Conservation (phyloP, 2,797 vertebrate species). For the Danio choprae region DNA sequence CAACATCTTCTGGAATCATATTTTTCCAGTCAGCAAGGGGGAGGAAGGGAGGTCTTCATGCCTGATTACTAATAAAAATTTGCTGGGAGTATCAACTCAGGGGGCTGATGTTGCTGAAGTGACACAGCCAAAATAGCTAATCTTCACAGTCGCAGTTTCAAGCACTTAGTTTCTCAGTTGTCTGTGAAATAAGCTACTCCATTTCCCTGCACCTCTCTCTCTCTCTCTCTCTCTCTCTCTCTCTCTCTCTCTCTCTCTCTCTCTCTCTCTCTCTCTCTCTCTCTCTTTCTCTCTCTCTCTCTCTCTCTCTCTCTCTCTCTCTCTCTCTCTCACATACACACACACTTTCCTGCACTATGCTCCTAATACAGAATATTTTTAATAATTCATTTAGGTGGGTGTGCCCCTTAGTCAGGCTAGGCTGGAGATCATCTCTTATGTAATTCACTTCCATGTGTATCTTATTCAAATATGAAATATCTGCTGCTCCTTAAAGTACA, state of each 20-base stretch:
- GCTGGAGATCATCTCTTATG: slow-evolving; percentile 14
- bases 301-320: not conserved
- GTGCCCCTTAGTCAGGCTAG: slow-evolving; percentile 11
- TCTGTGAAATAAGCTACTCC: slow-evolving; percentile 56
- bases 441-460: slow-evolving; percentile 2
- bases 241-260: slow-evolving; percentile 8
- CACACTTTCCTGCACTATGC: slow-evolving; percentile 9
- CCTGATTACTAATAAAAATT: slow-evolving; percentile 51
- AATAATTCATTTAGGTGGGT: slow-evolving; percentile 12
- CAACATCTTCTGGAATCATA: slow-evolving; percentile 24
- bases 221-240: slow-evolving; percentile 23
- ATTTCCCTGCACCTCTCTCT: slow-evolving; percentile 10
- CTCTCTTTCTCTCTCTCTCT: slow-evolving; percentile 32
- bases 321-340: not conserved
- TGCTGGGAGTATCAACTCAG: slow-evolving; percentile 35
- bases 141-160: slow-evolving; percentile 54
- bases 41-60: slow-evolving; percentile 31
- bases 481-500: not conserved
- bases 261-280: not conserved
- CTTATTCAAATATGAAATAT: not conserved
- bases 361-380: not conserved
- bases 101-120: slow-evolving; percentile 48
- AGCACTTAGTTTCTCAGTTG: slow-evolving; percentile 61
- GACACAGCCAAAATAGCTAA: slow-evolving; percentile 55
- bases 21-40: slow-evolving; percentile 5